These are phyloP conservation scores for Pterocles burchelli DNA, from an alignment of 2,113 vertebrate species.

Conservation along the genomic window DNA sequence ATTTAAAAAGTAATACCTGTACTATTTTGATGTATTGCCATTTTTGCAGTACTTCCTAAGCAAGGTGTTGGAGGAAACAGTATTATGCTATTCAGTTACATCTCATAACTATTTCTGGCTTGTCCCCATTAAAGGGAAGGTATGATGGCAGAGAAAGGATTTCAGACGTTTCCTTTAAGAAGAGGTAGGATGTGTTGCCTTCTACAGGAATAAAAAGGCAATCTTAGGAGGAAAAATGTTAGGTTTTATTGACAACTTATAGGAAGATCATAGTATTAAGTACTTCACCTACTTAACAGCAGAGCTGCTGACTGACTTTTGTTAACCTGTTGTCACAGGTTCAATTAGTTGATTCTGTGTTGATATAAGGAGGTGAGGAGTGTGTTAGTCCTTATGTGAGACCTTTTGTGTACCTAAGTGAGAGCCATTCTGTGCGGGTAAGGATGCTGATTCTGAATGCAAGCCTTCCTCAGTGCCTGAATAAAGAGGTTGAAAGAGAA, in stretches of 20 bases:
- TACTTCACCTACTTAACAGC: neutral
- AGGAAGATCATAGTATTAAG: neutral
- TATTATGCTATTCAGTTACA: neutral
- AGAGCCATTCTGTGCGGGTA: neutral
- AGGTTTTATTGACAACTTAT: neutral
- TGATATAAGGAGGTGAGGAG: neutral
- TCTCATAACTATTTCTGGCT: neutral
- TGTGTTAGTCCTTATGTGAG: fast-evolving
- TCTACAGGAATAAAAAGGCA: neutral
- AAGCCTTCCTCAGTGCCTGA: neutral
- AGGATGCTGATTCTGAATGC: neutral
- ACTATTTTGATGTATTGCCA: neutral
- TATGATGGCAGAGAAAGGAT: neutral
- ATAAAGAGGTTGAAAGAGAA: neutral
- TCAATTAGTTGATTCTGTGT: neutral
- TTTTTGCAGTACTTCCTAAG: neutral
- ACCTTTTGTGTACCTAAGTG: fast-evolving
- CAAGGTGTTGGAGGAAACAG: neutral
- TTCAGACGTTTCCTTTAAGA: neutral
- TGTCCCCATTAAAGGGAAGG: neutral
- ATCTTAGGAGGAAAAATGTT: neutral
- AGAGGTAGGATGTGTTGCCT: neutral
- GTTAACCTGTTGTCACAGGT: neutral
- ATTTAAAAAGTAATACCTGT: neutral
- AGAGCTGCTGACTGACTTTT: neutral